Percentiles rank a stretch among this genome's conserved stretches.
phyloP scores from a whole-genome alignment of 2,113 vertebrate species.

The Ophiodon elongatus region DNA sequence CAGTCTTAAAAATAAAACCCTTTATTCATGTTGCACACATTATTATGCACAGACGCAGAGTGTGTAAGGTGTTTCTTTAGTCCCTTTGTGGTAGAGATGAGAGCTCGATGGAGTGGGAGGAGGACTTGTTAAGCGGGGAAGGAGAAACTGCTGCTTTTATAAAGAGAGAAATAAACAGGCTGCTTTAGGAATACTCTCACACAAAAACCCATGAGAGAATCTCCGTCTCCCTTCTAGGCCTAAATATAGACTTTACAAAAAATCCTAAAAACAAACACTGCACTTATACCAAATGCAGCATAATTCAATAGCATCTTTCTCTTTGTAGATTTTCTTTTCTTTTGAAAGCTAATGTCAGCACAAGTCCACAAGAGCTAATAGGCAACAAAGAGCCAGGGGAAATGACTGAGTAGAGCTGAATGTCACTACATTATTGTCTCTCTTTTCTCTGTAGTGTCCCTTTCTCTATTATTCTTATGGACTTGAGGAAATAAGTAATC shows the following conservation, averaged over 20 bases:
- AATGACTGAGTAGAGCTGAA: conserved; percentile 11
- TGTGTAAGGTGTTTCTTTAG: conserved; percentile 48
- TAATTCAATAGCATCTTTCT: conserved; percentile 57
- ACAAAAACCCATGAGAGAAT: conserved; percentile 58
- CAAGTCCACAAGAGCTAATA: conserved; percentile 34
- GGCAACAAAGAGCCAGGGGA: conserved; percentile 34
- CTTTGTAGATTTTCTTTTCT: conserved; percentile 46
- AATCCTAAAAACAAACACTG: conserved; percentile 64
- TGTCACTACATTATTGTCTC: conserved; percentile 13
- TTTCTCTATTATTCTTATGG: conserved; percentile 65
- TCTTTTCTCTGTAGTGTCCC: conserved; percentile 20
- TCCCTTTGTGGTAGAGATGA: conserved; percentile 59
- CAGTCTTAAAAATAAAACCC: conserved; percentile 46
- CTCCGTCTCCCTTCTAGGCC: conserved; percentile 22
- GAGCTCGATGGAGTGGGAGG: conserved; percentile 52
- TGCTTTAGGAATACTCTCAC: conserved; percentile 58
- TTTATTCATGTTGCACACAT: conserved; percentile 46
- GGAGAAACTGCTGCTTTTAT: conserved; percentile 55
- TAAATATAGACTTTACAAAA: conserved; percentile 66
- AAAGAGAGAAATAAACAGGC: conserved; percentile 50
- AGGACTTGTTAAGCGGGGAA: conserved; percentile 50
- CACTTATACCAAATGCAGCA: conserved; percentile 36
- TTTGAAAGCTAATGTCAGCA: conserved; percentile 59
- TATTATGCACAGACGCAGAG: conserved; percentile 23
- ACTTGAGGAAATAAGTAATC: conserved; percentile 73